Evolutionary conservation across 2,113 vertebrate species (phyloP), one percentile per base, ranked within the genome.

Genomic region (Eurypyga helias): DNA sequence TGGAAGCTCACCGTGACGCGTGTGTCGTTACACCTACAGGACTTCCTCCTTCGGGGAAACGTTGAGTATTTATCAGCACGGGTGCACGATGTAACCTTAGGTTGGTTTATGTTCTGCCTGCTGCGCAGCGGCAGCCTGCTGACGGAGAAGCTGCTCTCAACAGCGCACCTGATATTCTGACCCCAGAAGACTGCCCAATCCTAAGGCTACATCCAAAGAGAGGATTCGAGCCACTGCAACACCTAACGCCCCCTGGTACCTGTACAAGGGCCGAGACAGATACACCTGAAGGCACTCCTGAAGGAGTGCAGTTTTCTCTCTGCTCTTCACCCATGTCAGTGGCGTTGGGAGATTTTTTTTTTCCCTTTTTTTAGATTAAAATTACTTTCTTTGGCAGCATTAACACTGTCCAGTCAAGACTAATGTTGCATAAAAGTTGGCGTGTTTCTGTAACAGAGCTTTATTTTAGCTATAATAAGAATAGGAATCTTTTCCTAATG

Each of bases 171-270:
- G 65, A 36, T 49, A 4, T 6, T 70, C n/a, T n/a, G 45, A 36
- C 57, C 49, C 52, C 52, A 61, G 41, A 41, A 43, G 67, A 58
- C 45, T 6, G 9, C 14, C 75, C 36, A 71, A 14, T 36, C 46
- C 83, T 57, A 25, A 69, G 34, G 75, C 76, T 69, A 11, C 52
- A 21, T 36, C 70, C 86, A 57, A 5, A 67, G 71, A 12, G 41
- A 65, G n/a, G 67, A 21, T 18, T 0, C 19, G 67, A 78, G 67
- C 29, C 5, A 5, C 17, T n/a, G 62, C 70, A 72, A 19, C 52
- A 51, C 20, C n/a, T 8, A 11, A 0, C 31, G 51, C 20, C 55
- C 57, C 3, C 0, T 3, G 20, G 41, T 20, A 17, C 29, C 8
- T 46, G 36, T 8, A 7, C 33, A 10, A 31, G 45, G 38, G 52